Evolutionary conservation across 2,888 invertebrate species (phyloP), one percentile per base, ranked within the genome.

Genomic region (Leuctra nigra): DNA sequence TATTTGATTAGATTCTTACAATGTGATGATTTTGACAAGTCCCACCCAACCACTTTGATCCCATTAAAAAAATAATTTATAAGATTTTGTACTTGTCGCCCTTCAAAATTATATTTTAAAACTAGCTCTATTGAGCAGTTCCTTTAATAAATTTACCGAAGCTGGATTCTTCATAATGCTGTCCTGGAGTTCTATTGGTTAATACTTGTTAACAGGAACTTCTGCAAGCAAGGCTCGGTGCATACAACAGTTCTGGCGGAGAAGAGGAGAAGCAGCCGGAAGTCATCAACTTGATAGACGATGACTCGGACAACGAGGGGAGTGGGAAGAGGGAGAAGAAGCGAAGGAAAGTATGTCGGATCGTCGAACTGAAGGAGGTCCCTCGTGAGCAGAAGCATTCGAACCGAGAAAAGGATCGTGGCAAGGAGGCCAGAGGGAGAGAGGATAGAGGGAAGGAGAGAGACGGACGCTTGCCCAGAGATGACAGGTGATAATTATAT

Each of bases 151-250:
- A 20, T 39, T 39, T 39, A 46, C 13, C 24, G 3, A 13, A 6
- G 11, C 18, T n/a, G 13, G 13, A 46, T n/a, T 46, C 3, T 4
- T 46, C 11, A 3, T 46, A 23, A 46, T 7, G 22, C 18, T 46
- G 18, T 4, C 29, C 11, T 29, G 29, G 6, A 29, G 29, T 29
- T 14, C 38, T 14, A 38, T 38, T 9, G 13, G 13, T 38, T 6
- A 4, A 18, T 39, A n/a, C n/a, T 47, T 20, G 11, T 3, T 47
- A 22, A 2, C 9, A 77, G 77, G 77, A 75, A 61, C 68, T 75
- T 41, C 73, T 91, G 44, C 91, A 91, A 73, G 89, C 89, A 36
- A 78, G 86, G 33, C 73, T 88, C 47, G 84, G 84, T 46, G 89
- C 89, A 59, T 89, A 86, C 68, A 78, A 80, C 66, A 87, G 85